Conservation (phyloP, 2,113 vertebrate genomes). For the Glaucomys volans region DNA sequence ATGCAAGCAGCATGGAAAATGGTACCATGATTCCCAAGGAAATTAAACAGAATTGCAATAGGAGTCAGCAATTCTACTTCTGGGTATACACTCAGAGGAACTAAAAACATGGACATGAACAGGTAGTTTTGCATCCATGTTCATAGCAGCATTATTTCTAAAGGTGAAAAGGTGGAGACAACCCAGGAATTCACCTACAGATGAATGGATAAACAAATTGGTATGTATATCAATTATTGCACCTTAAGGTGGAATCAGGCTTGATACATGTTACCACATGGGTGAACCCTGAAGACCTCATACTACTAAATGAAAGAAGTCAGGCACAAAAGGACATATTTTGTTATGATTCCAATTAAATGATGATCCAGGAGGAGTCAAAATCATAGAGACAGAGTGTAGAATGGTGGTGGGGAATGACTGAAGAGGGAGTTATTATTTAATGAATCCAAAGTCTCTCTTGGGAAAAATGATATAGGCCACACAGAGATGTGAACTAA, state of each 20-base stretch:
- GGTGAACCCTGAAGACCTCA: background rate
- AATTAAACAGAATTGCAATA: background rate
- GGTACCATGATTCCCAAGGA: background rate
- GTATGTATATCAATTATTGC: background rate
- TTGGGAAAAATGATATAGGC: background rate
- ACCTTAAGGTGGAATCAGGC: background rate
- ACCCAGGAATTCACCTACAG: background rate
- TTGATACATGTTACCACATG: background rate
- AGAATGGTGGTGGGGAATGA: background rate
- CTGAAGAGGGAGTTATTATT: background rate
- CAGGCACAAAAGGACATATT: background rate
- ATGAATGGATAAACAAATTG: background rate
- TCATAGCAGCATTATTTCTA: background rate
- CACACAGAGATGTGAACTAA: background rate
- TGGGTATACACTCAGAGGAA: background rate
- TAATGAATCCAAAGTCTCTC: background rate
- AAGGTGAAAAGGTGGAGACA: background rate
- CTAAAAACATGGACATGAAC: background rate
- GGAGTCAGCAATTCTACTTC: background rate
- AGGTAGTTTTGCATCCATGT: background rate
- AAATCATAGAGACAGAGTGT: background rate
- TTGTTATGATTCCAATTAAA: background rate
- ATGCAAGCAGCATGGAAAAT: background rate
- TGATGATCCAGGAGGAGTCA: background rate
- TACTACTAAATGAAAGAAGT: background rate